phyloP scores from a whole-genome alignment of 35 echinoderm and acorn worm genomes.

The Apostichopus californicus region DNA sequence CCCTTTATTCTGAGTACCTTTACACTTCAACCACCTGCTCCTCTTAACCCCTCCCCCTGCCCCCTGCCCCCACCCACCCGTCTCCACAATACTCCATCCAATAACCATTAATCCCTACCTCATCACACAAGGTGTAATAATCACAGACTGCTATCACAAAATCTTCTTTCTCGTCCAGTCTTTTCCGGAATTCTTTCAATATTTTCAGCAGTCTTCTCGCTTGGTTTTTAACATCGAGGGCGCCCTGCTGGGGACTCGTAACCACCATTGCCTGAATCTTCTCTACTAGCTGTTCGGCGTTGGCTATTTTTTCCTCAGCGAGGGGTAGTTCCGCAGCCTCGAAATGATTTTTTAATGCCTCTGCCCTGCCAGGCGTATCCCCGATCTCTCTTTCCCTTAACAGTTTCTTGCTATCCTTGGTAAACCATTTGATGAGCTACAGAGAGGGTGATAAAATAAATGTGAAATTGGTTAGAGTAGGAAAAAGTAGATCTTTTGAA shows the following conservation, averaged over 20 bases:
- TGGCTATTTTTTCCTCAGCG: constrained; percentile 66
- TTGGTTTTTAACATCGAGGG: constrained; percentile 46
- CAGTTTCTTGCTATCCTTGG: constrained; percentile 34
- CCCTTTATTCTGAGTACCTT: no score
- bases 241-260: not conserved
- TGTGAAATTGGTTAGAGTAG: not conserved
- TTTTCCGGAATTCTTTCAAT: constrained; percentile 58
- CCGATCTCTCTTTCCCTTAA: constrained; percentile 61
- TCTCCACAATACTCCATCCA: no score
- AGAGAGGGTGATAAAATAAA: constrained; percentile 16
- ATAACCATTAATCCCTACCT: constrained; percentile 43
- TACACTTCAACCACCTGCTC: no score
- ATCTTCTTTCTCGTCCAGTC: constrained; percentile 62
- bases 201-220: constrained; percentile 51
- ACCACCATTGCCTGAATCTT: constrained; percentile 55
- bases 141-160: constrained; percentile 66
- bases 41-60: no score
- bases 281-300: constrained; percentile 57
- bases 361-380: constrained; percentile 67
- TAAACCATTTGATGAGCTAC: constrained; percentile 67
- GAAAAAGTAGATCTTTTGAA: no score
- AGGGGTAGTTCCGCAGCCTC: constrained; percentile 71
- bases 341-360: constrained; percentile 80
- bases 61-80: no score
- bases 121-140: constrained; percentile 69